These are phyloP conservation scores for Pteropus alecto DNA, from an alignment of 2,113 vertebrate genomes.

Conservation along the genomic window DNA sequence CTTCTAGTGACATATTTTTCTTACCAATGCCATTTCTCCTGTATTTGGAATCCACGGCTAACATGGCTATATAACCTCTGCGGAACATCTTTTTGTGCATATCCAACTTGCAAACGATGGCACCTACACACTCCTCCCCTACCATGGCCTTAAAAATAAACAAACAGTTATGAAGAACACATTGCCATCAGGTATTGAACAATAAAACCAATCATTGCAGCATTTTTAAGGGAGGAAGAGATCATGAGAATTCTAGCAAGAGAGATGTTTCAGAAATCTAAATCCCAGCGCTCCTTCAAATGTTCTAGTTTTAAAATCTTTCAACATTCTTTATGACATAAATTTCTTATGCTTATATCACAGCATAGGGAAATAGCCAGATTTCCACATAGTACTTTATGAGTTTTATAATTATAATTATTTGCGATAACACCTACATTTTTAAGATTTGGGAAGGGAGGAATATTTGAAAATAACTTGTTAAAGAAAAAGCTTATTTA, in stretches of 20 bases:
- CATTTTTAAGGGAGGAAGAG: constrained; percentile 29
- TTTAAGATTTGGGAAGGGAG: not conserved
- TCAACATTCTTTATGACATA: not conserved
- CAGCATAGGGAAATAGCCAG: not conserved
- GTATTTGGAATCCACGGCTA: constrained; percentile 99
- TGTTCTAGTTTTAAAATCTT: constrained; percentile 8
- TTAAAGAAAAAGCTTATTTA: constrained; percentile 12
- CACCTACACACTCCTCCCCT: constrained; percentile 98
- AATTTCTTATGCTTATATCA: constrained; percentile 27
- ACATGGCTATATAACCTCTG: constrained; percentile 99
- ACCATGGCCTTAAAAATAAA: constrained; percentile 96
- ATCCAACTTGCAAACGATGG: constrained; percentile 99
- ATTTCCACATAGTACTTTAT: constrained; percentile 37
- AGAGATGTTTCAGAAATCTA: constrained; percentile 24
- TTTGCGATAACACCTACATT: not conserved
- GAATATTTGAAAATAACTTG: not conserved
- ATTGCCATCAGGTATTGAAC: constrained; percentile 73
- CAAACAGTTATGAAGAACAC: constrained; percentile 77
- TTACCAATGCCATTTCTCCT: constrained; percentile 99
- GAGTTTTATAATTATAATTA: not conserved
- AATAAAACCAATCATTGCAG: constrained; percentile 36
- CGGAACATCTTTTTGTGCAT: constrained; percentile 99
- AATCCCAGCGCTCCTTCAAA: constrained; percentile 37
- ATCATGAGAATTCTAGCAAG: not conserved
- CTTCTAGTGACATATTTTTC: constrained; percentile 75